Percentiles rank a stretch among this genome's conserved stretches.
Evolutionary conservation across 2,888 invertebrate genomes (phyloP).

Genomic region (Pilophorus perplexus): DNA sequence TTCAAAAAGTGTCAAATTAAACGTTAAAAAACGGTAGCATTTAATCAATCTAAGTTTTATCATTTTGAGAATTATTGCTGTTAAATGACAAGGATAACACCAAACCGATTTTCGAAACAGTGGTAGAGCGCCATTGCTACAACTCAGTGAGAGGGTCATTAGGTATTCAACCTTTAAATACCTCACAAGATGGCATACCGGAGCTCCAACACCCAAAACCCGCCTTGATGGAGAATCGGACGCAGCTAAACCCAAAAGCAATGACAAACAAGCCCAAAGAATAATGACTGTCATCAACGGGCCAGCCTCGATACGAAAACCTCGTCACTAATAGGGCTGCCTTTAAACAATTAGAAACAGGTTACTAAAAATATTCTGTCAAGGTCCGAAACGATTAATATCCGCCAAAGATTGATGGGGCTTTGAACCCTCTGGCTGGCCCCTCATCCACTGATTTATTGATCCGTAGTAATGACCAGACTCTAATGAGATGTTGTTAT

Average conservation of each 20-base stretch:
- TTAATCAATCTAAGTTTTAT: no score
- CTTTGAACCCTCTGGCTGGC: constrained; percentile 2
- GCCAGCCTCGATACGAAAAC: background rate
- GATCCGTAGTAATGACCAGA: constrained; percentile 33
- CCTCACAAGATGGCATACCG: no score
- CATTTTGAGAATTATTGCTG: no score
- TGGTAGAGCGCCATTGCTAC: no score
- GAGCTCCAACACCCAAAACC: no score
- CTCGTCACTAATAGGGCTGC: constrained; percentile 10
- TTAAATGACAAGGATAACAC: no score
- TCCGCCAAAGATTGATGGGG: constrained; percentile 38
- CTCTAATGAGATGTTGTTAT: constrained; percentile 40
- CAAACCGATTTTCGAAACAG: no score
- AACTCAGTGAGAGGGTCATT: no score
- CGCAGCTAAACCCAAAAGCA: background rate
- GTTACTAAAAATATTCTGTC: constrained; percentile 42
- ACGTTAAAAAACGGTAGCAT: no score
- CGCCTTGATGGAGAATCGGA: background rate
- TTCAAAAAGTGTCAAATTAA: no score
- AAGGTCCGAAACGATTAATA: constrained; percentile 37
- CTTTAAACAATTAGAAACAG: constrained; percentile 43
- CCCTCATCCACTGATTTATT: constrained; percentile 28
- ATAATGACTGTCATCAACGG: constrained; percentile 37
- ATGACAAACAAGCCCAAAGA: constrained; percentile 36
- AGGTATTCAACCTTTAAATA: no score